phyloP scores from a whole-genome alignment of 1,140 invertebrate species.

The Akabosia matsudoensis region DNA sequence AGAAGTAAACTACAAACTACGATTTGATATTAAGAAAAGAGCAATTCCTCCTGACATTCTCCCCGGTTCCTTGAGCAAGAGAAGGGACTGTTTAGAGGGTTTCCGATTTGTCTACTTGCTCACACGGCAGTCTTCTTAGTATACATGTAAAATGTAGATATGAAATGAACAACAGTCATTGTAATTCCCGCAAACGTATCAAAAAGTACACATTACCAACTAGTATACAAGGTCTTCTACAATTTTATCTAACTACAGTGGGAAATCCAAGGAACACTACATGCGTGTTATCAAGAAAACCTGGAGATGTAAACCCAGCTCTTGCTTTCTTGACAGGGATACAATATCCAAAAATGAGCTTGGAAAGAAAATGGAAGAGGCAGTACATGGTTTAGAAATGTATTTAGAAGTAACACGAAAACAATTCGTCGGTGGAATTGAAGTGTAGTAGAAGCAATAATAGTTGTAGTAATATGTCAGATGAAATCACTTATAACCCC shows the following conservation, averaged over 20 bases:
- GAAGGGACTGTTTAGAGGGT: slow-evolving; percentile 4
- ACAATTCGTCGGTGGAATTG: slow-evolving; percentile 10
- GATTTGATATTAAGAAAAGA: background rate
- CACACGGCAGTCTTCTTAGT: no score
- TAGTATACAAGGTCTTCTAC: no score
- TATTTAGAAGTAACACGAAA: slow-evolving; percentile 2
- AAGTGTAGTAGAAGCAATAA: slow-evolving; percentile 15
- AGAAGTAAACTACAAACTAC: background rate
- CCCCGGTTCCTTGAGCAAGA: slow-evolving; percentile 6
- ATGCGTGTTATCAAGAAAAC: background rate
- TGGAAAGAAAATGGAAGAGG: no score
- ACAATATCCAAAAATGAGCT: no score
- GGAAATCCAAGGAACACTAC: background rate
- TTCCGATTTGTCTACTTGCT: background rate
- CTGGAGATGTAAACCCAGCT: no score
- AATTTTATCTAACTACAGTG: background rate
- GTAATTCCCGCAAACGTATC: no score
- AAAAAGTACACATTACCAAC: no score
- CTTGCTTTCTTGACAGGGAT: no score
- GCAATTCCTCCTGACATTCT: slow-evolving; percentile 7
- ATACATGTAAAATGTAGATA: no score
- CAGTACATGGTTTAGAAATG: background rate
- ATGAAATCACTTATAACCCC: slow-evolving; percentile 16
- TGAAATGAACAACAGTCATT: no score
- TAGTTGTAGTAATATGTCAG: slow-evolving; percentile 10